These are phyloP conservation scores for Porphyrio hochstetteri DNA, from an alignment of 2,113 vertebrate genomes.

Conservation along the genomic window DNA sequence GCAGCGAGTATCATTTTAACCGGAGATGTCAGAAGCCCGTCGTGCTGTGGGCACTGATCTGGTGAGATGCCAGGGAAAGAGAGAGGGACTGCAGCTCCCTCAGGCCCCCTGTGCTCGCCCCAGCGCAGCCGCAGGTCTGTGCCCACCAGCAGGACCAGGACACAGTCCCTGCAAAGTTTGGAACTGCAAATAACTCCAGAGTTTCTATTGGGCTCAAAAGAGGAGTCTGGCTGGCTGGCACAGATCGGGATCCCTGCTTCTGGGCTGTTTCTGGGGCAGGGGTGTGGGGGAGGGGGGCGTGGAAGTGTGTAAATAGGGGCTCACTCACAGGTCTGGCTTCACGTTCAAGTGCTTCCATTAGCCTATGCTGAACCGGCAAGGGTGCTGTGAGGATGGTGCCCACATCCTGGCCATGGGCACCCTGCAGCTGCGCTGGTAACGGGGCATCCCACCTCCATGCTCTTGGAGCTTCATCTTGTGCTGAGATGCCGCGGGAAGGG, in stretches of 20 bases:
- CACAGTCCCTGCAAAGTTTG: neutral
- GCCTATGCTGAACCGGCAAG: neutral
- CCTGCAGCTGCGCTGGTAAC: neutral
- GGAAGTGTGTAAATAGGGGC: neutral
- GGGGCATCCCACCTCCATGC: neutral
- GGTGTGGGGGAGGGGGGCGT: rapidly evolving
- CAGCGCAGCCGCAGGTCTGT: neutral
- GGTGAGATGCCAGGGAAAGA: neutral
- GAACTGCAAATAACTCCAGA: neutral
- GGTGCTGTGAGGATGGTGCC: neutral
- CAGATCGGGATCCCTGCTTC: rapidly evolving
- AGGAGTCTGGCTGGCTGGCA: neutral
- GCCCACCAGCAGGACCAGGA: neutral
- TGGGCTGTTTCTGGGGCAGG: neutral
- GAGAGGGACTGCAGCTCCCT: neutral
- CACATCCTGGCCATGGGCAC: rapidly evolving
- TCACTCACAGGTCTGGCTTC: neutral
- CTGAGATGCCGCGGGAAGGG: neutral
- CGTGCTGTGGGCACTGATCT: rapidly evolving
- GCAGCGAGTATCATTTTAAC: neutral
- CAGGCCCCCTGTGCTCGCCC: neutral
- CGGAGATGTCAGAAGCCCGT: neutral
- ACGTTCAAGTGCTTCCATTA: rapidly evolving
- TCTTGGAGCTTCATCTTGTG: neutral
- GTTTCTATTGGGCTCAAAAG: neutral